These are phyloP conservation scores for Drosophila atripex DNA, from an alignment of 2,888 invertebrate species.

Conservation along the genomic window DNA sequence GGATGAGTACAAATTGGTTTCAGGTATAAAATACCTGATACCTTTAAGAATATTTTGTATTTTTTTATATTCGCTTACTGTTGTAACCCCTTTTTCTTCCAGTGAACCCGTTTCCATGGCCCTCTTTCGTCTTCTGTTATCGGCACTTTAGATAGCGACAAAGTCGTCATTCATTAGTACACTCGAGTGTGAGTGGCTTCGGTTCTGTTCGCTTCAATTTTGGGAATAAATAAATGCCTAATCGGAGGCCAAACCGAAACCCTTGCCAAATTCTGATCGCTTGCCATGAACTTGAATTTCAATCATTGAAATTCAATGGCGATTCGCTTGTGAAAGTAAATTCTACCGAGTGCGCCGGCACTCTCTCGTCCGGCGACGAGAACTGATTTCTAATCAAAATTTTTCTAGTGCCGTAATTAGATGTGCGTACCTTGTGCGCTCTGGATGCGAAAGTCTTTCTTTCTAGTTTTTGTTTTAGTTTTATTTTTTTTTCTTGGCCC, in stretches of 20 bases:
- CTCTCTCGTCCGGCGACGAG: constrained; percentile 40
- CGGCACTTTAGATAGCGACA: constrained; percentile 22
- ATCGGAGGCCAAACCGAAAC: constrained; percentile 11
- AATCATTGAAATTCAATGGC: constrained; percentile 62
- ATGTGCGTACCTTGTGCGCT: constrained; percentile 53
- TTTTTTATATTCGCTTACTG: no score
- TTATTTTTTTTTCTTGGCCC: constrained; percentile 41
- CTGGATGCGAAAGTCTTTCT: constrained; percentile 62
- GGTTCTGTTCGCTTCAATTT: neutral
- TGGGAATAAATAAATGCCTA: constrained; percentile 32
- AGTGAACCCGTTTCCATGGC: neutral
- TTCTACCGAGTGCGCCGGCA: constrained; percentile 8
- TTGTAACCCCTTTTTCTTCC: neutral
- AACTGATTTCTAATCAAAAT: constrained; percentile 71
- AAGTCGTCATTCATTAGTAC: constrained; percentile 37
- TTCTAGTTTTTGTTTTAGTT: constrained; percentile 32
- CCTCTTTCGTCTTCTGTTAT: constrained; percentile 16
- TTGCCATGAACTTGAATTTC: constrained; percentile 73
- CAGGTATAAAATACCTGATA: no score
- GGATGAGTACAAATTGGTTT: neutral
- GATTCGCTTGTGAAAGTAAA: constrained; percentile 26
- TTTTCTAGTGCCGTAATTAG: constrained; percentile 63
- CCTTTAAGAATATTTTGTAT: no score
- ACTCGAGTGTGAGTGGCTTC: neutral
- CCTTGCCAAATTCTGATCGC: constrained; percentile 35